Base-by-base conservation (phyloP, 2,797 vertebrate species). In the Acanthiza pusilla region DNA sequence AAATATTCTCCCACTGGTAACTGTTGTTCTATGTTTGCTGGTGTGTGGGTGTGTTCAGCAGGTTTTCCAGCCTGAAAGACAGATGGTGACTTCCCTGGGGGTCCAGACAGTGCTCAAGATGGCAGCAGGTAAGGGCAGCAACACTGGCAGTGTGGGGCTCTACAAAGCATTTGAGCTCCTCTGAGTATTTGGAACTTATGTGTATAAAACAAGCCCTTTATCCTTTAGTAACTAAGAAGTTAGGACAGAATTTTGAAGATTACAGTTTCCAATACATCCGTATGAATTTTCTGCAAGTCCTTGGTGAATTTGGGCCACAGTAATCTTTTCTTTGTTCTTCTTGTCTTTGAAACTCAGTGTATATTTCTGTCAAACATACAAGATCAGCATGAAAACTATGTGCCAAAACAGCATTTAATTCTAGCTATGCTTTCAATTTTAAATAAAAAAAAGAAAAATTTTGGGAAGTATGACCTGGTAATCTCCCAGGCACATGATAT, bases 41-140 rank as follows among this genome's bases (percentile, higher is more conserved):
- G 3, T 38, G 12, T 7, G 1, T 55, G 32, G 10, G 26, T 7
- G 16, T 62, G 8, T 12, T 60, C 50, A 60, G 13, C 3, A 4
- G 0, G 1, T 36, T 63, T 74, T 15, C 14, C 36, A 68, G 18
- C 5, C 11, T 22, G 14, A 0, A 5, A 16, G 23, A 27, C 1
- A 7, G 50, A 29, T 34, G 54, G 9, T 3, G 16, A 42, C 17
- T 11, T 34, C 32, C 16, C 26, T 32, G 42, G 51, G 22, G 29
- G 12, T 40, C 66, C 43, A 55, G 43, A 3, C 2, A 7, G 4
- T 50, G 43, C 27, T 65, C 1, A 2, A 53, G 27, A 13, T 42
- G 30, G 26, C 38, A 50, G 17, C 20, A 47, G 16, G 5, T 38
- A 18, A 58, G 5, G 19, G 13, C 11, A 76, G 19, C 17, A 38